phyloP scores from a whole-genome alignment of 2,888 invertebrate species.

The Nymphalis polychloros region DNA sequence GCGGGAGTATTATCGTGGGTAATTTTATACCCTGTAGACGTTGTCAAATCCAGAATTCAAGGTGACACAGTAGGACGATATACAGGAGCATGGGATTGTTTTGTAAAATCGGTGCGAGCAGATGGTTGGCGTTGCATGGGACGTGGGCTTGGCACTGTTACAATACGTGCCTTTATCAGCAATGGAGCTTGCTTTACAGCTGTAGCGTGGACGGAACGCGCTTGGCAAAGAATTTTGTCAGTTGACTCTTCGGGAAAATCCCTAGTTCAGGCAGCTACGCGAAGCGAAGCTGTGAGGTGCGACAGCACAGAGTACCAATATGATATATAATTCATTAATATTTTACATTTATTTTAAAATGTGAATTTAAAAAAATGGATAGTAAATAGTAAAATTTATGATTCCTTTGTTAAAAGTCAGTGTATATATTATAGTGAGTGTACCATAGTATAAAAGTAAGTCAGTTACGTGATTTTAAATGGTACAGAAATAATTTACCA shows the following conservation, averaged over 20 bases:
- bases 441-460: too few species aligned
- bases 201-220: slow-evolving; percentile 88
- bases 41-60: slow-evolving; percentile 94
- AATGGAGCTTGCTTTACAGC: slow-evolving; percentile 96
- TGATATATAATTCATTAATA: slow-evolving; percentile 48
- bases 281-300: slow-evolving; percentile 59
- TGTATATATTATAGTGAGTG: too few species aligned
- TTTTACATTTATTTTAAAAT: too few species aligned
- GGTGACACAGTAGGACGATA: slow-evolving; percentile 85
- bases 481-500: too few species aligned
- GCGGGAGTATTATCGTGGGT: slow-evolving; percentile 95
- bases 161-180: slow-evolving; percentile 94
- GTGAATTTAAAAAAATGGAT: too few species aligned
- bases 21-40: slow-evolving; percentile 92
- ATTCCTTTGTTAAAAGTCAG: too few species aligned
- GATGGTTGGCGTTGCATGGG: slow-evolving; percentile 89
- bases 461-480: too few species aligned
- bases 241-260: slow-evolving; percentile 44
- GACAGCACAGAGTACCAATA: slow-evolving; percentile 62
- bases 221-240: slow-evolving; percentile 65
- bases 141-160: slow-evolving; percentile 88
- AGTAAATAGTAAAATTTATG: too few species aligned
- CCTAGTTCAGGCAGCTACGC: slow-evolving; percentile 45
- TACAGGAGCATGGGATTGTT: slow-evolving; percentile 87
- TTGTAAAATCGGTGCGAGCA: slow-evolving; percentile 83